These are phyloP conservation scores for Spisula subtruncata DNA, from an alignment of 2,888 invertebrate species.

Conservation along the genomic window DNA sequence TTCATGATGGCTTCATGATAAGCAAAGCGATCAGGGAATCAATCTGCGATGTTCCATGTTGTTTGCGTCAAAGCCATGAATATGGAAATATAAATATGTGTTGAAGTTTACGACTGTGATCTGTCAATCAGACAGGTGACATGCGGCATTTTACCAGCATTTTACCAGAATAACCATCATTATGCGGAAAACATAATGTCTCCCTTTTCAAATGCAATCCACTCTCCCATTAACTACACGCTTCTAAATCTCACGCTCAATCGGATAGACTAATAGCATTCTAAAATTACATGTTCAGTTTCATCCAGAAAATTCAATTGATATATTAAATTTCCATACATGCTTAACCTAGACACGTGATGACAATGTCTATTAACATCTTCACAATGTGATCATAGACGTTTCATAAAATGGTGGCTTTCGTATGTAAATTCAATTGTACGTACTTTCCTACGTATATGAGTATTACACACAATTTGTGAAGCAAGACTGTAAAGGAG, in stretches of 20 bases:
- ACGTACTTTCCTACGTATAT: no score
- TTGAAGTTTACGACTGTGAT: background rate
- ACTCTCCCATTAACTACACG: background rate
- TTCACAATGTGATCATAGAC: background rate
- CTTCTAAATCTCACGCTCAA: no score
- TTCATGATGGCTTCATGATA: background rate
- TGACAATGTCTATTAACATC: background rate
- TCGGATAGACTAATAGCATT: background rate
- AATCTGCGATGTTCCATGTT: background rate
- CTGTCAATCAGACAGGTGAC: background rate
- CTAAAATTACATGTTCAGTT: background rate
- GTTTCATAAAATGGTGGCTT: background rate
- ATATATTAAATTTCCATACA: background rate
- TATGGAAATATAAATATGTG: slow-evolving; percentile 16
- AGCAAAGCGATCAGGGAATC: background rate
- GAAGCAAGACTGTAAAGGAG: no score
- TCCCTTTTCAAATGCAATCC: background rate
- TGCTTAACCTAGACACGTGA: background rate
- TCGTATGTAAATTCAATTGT: background rate
- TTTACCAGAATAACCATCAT: background rate
- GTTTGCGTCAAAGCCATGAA: background rate
- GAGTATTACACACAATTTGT: no score
- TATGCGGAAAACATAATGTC: background rate
- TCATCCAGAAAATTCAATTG: background rate
- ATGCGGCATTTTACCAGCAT: background rate